phyloP scores from a whole-genome alignment of 2,888 invertebrate species.

The Eupithecia subumbrata region DNA sequence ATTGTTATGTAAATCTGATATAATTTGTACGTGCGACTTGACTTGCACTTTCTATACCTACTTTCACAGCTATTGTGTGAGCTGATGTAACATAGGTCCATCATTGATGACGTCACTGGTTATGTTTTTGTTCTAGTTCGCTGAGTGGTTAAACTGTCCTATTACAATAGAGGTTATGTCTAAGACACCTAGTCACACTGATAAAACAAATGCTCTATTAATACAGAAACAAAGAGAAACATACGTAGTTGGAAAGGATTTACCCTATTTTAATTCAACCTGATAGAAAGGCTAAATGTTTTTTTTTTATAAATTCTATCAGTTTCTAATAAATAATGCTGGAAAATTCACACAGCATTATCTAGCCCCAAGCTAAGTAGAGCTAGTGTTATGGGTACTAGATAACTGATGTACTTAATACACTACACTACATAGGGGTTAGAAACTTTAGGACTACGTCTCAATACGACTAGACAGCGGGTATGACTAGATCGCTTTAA shows the following conservation, averaged over 20 bases:
- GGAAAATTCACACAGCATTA: too few relatives aligned
- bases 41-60: constrained; percentile 78
- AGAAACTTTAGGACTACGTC: too few relatives aligned
- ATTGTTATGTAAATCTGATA: constrained; percentile 82
- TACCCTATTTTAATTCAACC: too few relatives aligned
- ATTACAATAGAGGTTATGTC: constrained; percentile 5
- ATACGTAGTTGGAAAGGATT: not conserved
- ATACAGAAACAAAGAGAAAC: not conserved
- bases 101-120: constrained; percentile 44
- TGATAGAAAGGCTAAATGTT: too few relatives aligned
- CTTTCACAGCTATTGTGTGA: constrained; percentile 79
- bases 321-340: too few relatives aligned
- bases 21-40: constrained; percentile 78
- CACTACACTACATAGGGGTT: too few relatives aligned
- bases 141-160: constrained; percentile 23
- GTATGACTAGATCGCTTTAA: too few relatives aligned
- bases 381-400: too few relatives aligned
- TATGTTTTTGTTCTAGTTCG: constrained; percentile 27
- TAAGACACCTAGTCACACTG: not conserved
- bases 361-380: too few relatives aligned
- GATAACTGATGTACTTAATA: too few relatives aligned
- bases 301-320: too few relatives aligned
- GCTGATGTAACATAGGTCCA: constrained; percentile 67
- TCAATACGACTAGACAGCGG: too few relatives aligned
- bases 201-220: not conserved